A percentile compares a stretch with the other conserved stretches of the same genome.
phyloP scores from a whole-genome alignment of 2,113 vertebrate genomes.

The Barbus barbus region DNA sequence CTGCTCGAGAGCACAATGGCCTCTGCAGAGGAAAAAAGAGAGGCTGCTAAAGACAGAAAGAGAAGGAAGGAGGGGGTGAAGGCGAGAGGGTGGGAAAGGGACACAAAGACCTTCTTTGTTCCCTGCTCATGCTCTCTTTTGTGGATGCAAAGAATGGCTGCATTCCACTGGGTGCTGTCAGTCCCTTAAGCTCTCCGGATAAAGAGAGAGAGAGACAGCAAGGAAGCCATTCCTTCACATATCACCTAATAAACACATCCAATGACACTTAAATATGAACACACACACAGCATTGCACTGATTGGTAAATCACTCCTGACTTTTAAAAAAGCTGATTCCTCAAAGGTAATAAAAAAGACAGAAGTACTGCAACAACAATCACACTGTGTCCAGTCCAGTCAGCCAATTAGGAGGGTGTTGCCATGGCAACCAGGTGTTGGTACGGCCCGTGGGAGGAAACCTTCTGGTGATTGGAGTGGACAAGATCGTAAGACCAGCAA shows the following conservation, averaged over 20 bases:
- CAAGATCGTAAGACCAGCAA: not conserved
- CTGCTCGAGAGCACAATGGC: conserved; percentile 18
- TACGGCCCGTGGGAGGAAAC: not conserved
- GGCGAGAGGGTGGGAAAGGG: conserved; percentile 12
- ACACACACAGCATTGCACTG: not conserved
- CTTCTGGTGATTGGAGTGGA: conserved; percentile 29
- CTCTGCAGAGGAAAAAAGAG: not conserved
- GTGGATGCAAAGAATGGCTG: conserved; percentile 20
- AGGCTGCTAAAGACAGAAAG: not conserved
- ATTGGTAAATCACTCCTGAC: not conserved
- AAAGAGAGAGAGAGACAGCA: not conserved
- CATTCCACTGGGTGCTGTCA: conserved; percentile 37
- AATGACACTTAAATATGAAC: not conserved
- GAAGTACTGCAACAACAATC: conserved; percentile 3
- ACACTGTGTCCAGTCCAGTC: not conserved
- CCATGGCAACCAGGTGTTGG: conserved; percentile 40
- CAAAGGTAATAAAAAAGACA: not conserved
- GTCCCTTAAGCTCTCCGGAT: not conserved
- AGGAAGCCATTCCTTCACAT: conserved; percentile 37
- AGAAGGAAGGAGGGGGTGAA: not conserved
- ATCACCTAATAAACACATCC: conserved; percentile 29
- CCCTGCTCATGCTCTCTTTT: conserved; percentile 29
- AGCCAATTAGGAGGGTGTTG: conserved; percentile 51
- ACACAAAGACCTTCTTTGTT: conserved; percentile 31
- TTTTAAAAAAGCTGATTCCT: conserved; percentile 2